Conservation (phyloP, 2,113 vertebrate species). For the Brachyhypopomus occidentalis region DNA sequence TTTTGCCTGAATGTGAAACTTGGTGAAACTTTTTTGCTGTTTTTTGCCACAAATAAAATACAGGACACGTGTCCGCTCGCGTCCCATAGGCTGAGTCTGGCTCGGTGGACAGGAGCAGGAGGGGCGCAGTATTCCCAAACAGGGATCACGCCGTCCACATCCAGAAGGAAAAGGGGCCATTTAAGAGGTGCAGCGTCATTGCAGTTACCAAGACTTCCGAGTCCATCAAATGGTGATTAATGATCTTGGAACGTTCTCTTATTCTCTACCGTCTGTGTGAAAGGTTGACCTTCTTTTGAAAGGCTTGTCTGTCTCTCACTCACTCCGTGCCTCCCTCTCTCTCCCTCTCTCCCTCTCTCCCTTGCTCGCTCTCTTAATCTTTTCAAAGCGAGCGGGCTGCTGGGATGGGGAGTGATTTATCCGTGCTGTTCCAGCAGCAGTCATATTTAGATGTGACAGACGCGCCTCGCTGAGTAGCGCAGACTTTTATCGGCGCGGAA, state of each 20-base stretch:
- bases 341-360: not conserved
- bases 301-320: slow-evolving; percentile 34
- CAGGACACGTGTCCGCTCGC: not conserved
- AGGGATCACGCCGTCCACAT: slow-evolving; percentile 12
- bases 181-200: slow-evolving; percentile 5
- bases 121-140: not conserved
- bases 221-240: slow-evolving; percentile 52
- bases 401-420: slow-evolving; percentile 43
- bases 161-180: not conserved
- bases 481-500: slow-evolving; percentile 21
- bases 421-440: slow-evolving; percentile 26
- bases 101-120: not conserved
- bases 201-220: slow-evolving; percentile 11
- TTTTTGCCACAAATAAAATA: not conserved
- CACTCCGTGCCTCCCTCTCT: not conserved
- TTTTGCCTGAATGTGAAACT: too few species aligned
- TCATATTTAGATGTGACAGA: slow-evolving; percentile 37
- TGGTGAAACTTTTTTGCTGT: not conserved
- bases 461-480: slow-evolving; percentile 13
- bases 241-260: slow-evolving; percentile 35
- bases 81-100: not conserved
- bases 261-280: slow-evolving; percentile 23
- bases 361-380: not conserved
- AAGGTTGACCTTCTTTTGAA: slow-evolving; percentile 49
- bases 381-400: slow-evolving; percentile 14